A percentile compares a stretch with the other conserved stretches of the same genome.
phyloP scores from a whole-genome alignment of 92 coral and sea anemone genomes.

The Scolanthus callimorphus region DNA sequence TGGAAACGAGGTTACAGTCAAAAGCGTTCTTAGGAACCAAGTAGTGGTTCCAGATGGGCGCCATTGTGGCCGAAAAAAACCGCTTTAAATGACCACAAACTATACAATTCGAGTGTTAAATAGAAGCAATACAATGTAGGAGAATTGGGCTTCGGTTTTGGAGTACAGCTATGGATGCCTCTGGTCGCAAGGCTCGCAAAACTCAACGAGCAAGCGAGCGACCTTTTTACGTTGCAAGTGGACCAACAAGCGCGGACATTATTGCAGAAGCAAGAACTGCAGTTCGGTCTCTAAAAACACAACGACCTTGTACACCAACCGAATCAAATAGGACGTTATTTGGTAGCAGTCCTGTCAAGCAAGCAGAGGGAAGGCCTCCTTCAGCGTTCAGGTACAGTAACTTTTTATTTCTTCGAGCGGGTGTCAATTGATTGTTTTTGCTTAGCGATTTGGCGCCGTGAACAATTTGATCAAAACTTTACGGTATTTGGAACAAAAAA shows the following conservation, averaged over 20 bases:
- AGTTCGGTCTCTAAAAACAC: conserved; percentile 88
- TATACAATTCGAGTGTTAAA: neutral
- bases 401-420: too few species aligned
- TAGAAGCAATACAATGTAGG: conserved; percentile 1
- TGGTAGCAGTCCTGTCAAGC: conserved; percentile 49
- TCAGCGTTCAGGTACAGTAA: conserved; percentile 99
- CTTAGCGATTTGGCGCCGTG: too few species aligned
- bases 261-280: conserved; percentile 96
- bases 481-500: too few species aligned
- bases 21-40: conserved; percentile 90
- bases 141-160: neutral
- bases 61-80: conserved; percentile 6
- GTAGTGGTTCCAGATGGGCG: conserved; percentile 10
- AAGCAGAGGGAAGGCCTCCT: conserved; percentile 83
- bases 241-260: conserved; percentile 95
- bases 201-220: conserved; percentile 59
- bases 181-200: conserved; percentile 69
- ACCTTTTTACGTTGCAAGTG: conserved; percentile 82
- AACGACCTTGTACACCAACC: conserved; percentile 93
- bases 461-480: too few species aligned
- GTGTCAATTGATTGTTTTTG: too few species aligned
- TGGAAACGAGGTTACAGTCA: conserved; percentile 52
- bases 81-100: neutral
- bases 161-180: conserved; percentile 35
- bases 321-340: conserved; percentile 85